Evolutionary conservation across 2,888 invertebrate species (phyloP), one percentile per base, ranked within the genome.

Genomic region (Petrolisthes manimaculis): DNA sequence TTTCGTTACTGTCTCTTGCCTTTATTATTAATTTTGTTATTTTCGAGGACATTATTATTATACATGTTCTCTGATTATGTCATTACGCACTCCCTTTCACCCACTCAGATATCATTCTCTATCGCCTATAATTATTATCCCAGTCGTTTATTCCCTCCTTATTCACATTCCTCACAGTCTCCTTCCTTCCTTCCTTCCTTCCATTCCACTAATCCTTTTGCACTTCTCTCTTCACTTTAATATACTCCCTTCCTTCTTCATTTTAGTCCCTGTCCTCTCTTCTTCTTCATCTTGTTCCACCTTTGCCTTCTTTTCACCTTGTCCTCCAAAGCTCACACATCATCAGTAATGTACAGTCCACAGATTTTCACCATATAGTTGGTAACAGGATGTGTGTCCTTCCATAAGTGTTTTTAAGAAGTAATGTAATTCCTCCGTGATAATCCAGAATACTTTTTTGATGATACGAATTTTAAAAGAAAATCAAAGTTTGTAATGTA

Each of bases 401-500:
- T 71, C 71, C 71, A n/a, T 61, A n/a, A 1, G 18, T n/a, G 14
- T n/a, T 71, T 71, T 18, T 18, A n/a, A n/a, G 71, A 71, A 12
- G 12, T 71, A n/a, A n/a, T 12, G 71, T 71, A 71, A 71, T n/a
- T 12, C n/a, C 71, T n/a, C 71, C 71, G 71, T 71, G 71, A 71
- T 71, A 71, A 71, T 71, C 14, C 14, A n/a, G n/a, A 8, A 51
- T 37, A 12, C 51, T 69, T 82, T 82, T 69, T 18, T 54, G 54
- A 69, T 69, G 51, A 53, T 55, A 80, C 53, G 82, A 82, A 82
- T 82, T 82, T 79, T 82, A 69, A 24, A 51, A 82, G 82, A 55
- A 67, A 82, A 82, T 82, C 82, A 82, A 82, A 82, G 82, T 82
- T 82, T 69, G 37, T 53, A 67, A 82, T 82, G 82, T 69, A 51